phyloP scores from a whole-genome alignment of 2,113 vertebrate genomes.

The Larimichthys polyactis region DNA sequence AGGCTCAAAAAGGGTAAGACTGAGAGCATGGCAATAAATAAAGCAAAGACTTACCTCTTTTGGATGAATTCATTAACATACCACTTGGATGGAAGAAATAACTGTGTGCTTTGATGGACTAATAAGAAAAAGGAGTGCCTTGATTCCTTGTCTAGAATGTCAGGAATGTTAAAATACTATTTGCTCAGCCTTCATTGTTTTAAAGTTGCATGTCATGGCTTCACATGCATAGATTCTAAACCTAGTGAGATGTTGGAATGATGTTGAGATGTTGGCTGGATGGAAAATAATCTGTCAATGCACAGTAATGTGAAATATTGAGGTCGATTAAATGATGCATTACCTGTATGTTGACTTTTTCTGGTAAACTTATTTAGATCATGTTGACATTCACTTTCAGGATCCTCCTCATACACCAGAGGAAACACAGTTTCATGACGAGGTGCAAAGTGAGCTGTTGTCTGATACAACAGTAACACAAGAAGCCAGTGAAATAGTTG shows the following conservation, averaged over 20 bases:
- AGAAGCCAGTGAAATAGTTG: background rate
- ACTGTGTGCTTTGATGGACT: constrained; percentile 48
- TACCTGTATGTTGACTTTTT: background rate
- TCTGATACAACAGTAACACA: constrained; percentile 10
- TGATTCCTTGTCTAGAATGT: background rate
- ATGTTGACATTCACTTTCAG: constrained; percentile 76
- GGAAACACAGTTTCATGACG: constrained; percentile 46
- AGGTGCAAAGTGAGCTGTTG: constrained; percentile 7
- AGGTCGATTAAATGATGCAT: background rate
- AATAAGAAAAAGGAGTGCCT: constrained; percentile 23
- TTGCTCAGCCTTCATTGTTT: background rate
- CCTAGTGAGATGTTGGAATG: background rate
- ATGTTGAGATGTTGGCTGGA: background rate
- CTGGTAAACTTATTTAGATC: constrained; percentile 38
- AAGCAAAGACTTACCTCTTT: constrained; percentile 20
- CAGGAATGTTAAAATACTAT: background rate
- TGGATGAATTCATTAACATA: constrained; percentile 51
- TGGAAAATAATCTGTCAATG: background rate
- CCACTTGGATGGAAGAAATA: constrained; percentile 29
- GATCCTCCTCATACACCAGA: constrained; percentile 53
- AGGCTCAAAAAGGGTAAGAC: constrained; percentile 78
- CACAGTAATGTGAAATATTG: constrained; percentile 8
- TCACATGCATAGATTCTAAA: background rate
- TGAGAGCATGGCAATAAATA: constrained; percentile 70
- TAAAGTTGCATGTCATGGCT: constrained; percentile 25